Conservation (phyloP, 2,797 vertebrate genomes). For the Brachymystax lenok region DNA sequence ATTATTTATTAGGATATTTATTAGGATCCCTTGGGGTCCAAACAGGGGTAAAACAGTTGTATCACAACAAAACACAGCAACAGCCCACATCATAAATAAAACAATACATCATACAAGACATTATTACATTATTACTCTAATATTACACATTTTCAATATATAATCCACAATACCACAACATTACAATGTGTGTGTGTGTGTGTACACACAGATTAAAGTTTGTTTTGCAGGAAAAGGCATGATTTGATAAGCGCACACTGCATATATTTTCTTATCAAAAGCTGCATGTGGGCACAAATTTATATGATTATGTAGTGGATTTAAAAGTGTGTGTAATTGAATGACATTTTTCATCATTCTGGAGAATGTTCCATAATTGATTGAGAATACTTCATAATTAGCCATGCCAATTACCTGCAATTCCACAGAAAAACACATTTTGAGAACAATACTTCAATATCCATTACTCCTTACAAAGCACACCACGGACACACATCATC, state of each 20-base stretch:
- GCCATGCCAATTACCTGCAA: constrained; percentile 49
- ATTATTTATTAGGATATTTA: no score
- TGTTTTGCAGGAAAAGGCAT: not conserved
- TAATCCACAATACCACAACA: no score
- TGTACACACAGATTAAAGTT: not conserved
- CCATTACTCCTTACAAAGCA: not conserved
- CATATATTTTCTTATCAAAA: constrained; percentile 37
- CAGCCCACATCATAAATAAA: no score
- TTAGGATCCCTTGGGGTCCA: no score
- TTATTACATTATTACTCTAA: no score
- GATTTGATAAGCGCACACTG: constrained; percentile 23
- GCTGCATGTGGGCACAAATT: constrained; percentile 43
- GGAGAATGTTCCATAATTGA: constrained; percentile 59
- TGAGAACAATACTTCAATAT: constrained; percentile 17
- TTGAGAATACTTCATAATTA: constrained; percentile 60
- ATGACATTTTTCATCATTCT: constrained; percentile 42
- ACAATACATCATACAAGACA: no score
- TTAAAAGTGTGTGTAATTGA: constrained; percentile 59
- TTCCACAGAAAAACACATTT: constrained; percentile 38
- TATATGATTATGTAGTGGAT: constrained; percentile 47
- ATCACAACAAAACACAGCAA: no score
- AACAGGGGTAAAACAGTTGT: no score
- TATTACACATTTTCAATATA: no score
- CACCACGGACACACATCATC: not conserved
- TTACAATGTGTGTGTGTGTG: no score